phyloP scores from a whole-genome alignment of 2,888 invertebrate genomes.

The Eubasilissa splendida region DNA sequence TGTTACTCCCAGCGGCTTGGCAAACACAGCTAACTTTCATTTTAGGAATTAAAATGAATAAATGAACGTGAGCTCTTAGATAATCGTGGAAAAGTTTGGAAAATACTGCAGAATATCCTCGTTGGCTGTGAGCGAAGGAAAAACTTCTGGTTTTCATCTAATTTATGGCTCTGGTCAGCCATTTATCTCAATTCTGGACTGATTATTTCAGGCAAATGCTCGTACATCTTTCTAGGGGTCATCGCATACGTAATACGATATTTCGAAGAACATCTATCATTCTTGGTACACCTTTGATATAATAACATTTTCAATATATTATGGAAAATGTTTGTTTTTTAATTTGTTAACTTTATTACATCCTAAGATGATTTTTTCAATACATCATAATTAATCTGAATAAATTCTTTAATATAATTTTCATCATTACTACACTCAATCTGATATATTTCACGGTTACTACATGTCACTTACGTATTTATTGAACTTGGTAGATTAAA shows the following conservation, averaged over 20 bases:
- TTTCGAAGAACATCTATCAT: slow-evolving; percentile 11
- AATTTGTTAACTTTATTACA: too few species aligned
- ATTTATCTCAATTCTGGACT: slow-evolving; percentile 55
- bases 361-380: too few species aligned
- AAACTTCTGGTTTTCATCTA: slow-evolving; percentile 8
- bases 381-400: too few species aligned
- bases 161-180: slow-evolving; percentile 40
- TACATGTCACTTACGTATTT: too few species aligned
- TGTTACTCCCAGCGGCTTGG: not conserved
- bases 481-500: too few species aligned
- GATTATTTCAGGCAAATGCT: slow-evolving; percentile 47
- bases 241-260: slow-evolving; percentile 27
- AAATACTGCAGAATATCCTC: slow-evolving; percentile 31
- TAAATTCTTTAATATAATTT: too few species aligned
- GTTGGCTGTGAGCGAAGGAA: slow-evolving; percentile 22
- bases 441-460: too few species aligned
- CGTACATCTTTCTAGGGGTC: slow-evolving; percentile 17
- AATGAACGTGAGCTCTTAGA: slow-evolving; percentile 40
- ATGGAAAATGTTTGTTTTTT: too few species aligned
- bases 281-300: not conserved
- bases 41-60: slow-evolving; percentile 34
- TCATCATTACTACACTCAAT: too few species aligned
- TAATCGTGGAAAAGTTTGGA: slow-evolving; percentile 42
- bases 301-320: too few species aligned
- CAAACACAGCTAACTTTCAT: not conserved